These are phyloP conservation scores for Cyprinodon variegatus DNA, from an alignment of 2,113 vertebrate genomes.

Conservation along the genomic window DNA sequence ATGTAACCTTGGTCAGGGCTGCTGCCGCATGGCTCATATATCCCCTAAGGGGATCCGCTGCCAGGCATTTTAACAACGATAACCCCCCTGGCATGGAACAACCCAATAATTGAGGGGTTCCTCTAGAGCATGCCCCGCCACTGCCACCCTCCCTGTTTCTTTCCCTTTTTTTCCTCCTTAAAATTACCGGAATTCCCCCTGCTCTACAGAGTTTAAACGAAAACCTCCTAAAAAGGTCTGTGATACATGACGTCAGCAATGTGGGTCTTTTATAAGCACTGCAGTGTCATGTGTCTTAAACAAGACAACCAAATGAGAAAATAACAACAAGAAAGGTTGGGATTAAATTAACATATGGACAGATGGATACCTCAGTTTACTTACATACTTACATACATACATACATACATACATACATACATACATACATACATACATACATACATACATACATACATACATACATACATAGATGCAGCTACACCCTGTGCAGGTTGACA, in stretches of 20 bases:
- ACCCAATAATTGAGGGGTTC: conserved; percentile 76
- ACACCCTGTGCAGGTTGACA: no score
- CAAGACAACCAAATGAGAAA: conserved; percentile 28
- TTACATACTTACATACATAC: no score
- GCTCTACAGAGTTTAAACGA: conserved; percentile 67
- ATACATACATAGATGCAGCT: no score
- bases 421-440: no score
- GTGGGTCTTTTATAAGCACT: conserved; percentile 31
- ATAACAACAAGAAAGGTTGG: conserved; percentile 35
- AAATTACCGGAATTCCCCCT: conserved; percentile 73
- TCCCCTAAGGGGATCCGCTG: conserved; percentile 63
- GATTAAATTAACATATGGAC: conserved; percentile 1
- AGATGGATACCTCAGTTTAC: no score
- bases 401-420: no score
- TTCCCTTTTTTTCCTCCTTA: conserved; percentile 25
- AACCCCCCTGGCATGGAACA: conserved; percentile 68
- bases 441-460: no score
- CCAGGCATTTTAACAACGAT: conserved; percentile 77
- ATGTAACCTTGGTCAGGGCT: conserved; percentile 33
- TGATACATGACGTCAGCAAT: conserved; percentile 62
- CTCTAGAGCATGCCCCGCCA: conserved; percentile 53
- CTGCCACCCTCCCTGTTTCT: conserved; percentile 33
- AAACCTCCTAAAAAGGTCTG: conserved; percentile 30
- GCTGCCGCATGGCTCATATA: conserved; percentile 23
- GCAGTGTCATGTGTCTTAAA: conserved; percentile 42